Conservation (phyloP, 2,113 vertebrate genomes). For the Dendropsophus ebraccatus region DNA sequence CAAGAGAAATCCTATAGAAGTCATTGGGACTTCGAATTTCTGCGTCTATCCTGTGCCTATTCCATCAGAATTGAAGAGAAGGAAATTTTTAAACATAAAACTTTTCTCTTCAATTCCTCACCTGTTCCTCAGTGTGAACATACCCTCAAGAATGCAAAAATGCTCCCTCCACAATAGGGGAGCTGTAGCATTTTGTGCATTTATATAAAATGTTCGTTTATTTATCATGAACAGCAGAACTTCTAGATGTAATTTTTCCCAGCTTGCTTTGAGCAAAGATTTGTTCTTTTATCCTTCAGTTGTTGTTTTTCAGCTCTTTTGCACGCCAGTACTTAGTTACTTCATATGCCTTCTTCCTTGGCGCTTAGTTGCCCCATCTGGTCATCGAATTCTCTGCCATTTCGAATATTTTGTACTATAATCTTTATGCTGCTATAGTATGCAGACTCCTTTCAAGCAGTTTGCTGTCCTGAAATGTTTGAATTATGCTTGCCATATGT, state of each 20-base stretch:
- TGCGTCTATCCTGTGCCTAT: too few relatives aligned
- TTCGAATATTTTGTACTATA: constrained; percentile 33
- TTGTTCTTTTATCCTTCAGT: constrained; percentile 22
- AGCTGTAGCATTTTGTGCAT: not conserved
- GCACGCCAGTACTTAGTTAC: not conserved
- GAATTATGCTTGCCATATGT: not conserved
- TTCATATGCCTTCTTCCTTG: constrained; percentile 10
- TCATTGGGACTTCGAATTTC: too few relatives aligned
- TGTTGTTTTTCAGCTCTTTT: constrained; percentile 15
- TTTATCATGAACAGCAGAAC: not conserved
- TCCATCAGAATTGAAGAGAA: too few relatives aligned
- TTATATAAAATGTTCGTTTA: not conserved
- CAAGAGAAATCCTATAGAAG: too few relatives aligned
- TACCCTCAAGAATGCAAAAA: too few relatives aligned
- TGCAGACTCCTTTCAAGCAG: not conserved
- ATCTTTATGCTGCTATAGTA: constrained; percentile 15
- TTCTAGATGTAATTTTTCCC: not conserved
- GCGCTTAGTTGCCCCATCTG: constrained; percentile 30
- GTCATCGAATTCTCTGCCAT: constrained; percentile 13
- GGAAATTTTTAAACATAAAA: too few relatives aligned
- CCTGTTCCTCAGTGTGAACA: too few relatives aligned
- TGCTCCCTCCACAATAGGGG: not conserved
- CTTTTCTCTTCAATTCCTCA: too few relatives aligned
- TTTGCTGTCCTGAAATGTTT: not conserved
- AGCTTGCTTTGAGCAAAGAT: constrained; percentile 14